phyloP scores from a whole-genome alignment of 2,797 vertebrate species.

The Periparus ater region DNA sequence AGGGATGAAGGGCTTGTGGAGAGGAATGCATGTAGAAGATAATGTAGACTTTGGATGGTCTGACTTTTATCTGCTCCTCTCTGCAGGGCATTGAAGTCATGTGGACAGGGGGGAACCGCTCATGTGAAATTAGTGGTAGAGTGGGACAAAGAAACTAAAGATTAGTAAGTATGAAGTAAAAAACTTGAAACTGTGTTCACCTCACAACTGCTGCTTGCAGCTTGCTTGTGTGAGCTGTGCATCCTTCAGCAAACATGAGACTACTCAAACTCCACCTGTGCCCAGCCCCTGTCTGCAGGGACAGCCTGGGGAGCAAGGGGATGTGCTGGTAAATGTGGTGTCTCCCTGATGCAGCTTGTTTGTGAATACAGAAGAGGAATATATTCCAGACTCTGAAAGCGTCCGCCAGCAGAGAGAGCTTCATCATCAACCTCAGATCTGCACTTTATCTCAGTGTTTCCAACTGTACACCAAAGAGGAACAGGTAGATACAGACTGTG shows the following conservation, averaged over 20 bases:
- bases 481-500: constrained; percentile 78
- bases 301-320: neutral
- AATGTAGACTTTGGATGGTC: neutral
- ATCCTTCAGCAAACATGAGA: neutral
- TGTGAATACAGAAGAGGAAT: constrained; percentile 93
- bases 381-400: constrained; percentile 95
- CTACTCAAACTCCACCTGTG: neutral
- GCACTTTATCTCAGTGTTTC: constrained; percentile 97
- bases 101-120: constrained; percentile 92
- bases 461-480: constrained; percentile 99
- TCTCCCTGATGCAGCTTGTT: constrained; percentile 84
- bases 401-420: constrained; percentile 93
- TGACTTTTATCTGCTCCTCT: neutral
- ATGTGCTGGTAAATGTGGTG: neutral
- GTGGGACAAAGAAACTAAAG: constrained; percentile 99
- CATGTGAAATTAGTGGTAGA: constrained; percentile 98
- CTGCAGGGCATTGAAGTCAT: constrained; percentile 92
- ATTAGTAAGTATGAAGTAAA: constrained; percentile 86
- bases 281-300: neutral
- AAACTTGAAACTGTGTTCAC: neutral
- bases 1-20: neutral
- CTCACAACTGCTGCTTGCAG: neutral
- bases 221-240: neutral
- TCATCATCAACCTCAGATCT: constrained; percentile 95
- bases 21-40: neutral